These are phyloP conservation scores for Hydrozoanthus gracilis DNA, from an alignment of 92 coral and sea anemone species.

Conservation along the genomic window DNA sequence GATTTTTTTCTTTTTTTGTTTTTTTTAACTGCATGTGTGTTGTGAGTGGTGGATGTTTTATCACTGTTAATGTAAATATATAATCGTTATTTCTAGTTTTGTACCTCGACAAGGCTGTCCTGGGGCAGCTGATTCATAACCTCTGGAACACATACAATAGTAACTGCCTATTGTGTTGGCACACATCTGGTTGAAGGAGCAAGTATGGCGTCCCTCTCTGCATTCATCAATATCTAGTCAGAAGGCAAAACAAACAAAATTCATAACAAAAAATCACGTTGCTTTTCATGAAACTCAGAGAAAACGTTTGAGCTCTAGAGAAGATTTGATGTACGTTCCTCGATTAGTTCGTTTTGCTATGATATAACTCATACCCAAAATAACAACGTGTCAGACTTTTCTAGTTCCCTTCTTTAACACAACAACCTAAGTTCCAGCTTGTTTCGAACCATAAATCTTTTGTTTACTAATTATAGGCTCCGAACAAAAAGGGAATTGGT, in stretches of 20 bases:
- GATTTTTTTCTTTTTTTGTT: too few relatives aligned
- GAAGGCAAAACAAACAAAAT: background rate
- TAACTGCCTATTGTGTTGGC: constrained; percentile 81
- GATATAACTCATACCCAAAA: too few relatives aligned
- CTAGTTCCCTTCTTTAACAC: too few relatives aligned
- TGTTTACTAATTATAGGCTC: too few relatives aligned
- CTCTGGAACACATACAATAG: constrained; percentile 87
- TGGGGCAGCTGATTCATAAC: constrained; percentile 57
- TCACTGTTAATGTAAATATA: background rate
- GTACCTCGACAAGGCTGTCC: constrained; percentile 78
- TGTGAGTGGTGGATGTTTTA: background rate
- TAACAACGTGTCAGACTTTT: too few relatives aligned
- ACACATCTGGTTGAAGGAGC: constrained; percentile 77
- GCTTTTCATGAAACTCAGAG: background rate
- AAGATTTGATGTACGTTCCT: too few relatives aligned
- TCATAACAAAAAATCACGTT: background rate
- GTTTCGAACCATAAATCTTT: too few relatives aligned
- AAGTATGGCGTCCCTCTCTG: constrained; percentile 69
- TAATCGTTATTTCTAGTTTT: too few relatives aligned
- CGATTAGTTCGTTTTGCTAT: too few relatives aligned
- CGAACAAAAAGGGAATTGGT: too few relatives aligned
- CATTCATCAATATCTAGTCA: constrained; percentile 74
- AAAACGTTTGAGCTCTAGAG: background rate
- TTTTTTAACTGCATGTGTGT: too few relatives aligned
- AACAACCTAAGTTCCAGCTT: too few relatives aligned